Base-by-base conservation (phyloP, 2,113 vertebrate genomes). In the Podocnemis expansa region DNA sequence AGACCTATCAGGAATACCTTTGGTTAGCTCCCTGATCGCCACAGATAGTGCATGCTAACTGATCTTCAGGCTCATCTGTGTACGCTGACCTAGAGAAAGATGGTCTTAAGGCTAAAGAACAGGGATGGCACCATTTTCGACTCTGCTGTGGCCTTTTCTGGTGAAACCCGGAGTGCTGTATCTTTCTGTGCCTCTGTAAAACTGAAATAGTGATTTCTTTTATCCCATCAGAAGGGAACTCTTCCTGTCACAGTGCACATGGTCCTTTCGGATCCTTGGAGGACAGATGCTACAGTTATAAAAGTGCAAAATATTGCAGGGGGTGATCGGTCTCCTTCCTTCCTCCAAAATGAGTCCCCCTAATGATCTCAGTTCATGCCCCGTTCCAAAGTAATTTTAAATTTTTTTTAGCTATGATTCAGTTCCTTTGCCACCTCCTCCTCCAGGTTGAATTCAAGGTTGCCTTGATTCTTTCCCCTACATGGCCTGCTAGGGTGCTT, bases 291-390 rank as follows among this genome's bases (percentile, higher is more conserved):
- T 52, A n/a, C 29, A 60, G 94, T 96, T 96, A 94, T 80, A 94
- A 93, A 96, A 97, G 89, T 84, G 82, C 63, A 91, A 97, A 96
- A 89, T 96, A 96, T 96, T 97, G 94, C 84, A 90, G 89, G 94
- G 93, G 94, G 97, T 97, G 95, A 94, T 96, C 96, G 95, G 91
- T 97, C 94, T 97, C 95, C 89, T 97, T 97, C 96, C 96, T 97
- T 96, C 96, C 97, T 97, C 96, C 89, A 88, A 91, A 97, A 97
- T 97, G 91, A 91, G 91, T 94, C 95, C 79, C 90, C 88, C 96
- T 91, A 85, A 96, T 76, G 97, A 95, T 93, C 55, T 93, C 93
- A 96, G 90, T 89, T 97, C 91, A 95, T 95, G 91, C 90, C 81
- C 84, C 29, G 79, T 94, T 89, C 90, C 93, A 89, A 95, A 91